A percentile compares a stretch with the other conserved stretches of the same genome.
phyloP scores from a whole-genome alignment of 1,140 invertebrate species.

The Pogonomyrmex californicus region DNA sequence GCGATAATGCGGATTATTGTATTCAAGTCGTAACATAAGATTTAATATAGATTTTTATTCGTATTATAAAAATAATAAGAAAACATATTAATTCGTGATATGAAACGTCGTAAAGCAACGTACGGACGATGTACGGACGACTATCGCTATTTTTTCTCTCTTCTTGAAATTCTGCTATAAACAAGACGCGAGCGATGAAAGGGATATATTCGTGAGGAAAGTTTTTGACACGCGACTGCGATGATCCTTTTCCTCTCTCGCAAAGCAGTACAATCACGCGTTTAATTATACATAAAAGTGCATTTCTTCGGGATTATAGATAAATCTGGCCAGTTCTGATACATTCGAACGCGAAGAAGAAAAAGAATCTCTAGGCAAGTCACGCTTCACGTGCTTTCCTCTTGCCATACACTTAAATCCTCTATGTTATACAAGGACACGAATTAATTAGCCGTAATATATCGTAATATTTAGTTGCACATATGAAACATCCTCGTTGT shows the following conservation, averaged over 20 bases:
- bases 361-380: background rate
- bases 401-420: slow-evolving; percentile 70
- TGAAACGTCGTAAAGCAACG: slow-evolving; percentile 20
- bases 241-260: background rate
- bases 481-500: slow-evolving; percentile 74
- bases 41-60: slow-evolving; percentile 45
- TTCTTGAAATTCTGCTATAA: slow-evolving; percentile 70
- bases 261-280: background rate
- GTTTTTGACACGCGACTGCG: background rate
- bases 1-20: background rate
- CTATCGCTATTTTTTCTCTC: background rate
- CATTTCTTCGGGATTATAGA: background rate
- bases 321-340: background rate
- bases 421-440: slow-evolving; percentile 76
- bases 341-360: background rate
- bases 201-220: background rate
- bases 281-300: slow-evolving; percentile 19
- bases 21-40: slow-evolving; percentile 23
- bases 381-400: background rate
- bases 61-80: slow-evolving; percentile 54
- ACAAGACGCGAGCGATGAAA: slow-evolving; percentile 73
- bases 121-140: background rate
- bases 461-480: slow-evolving; percentile 74
- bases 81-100: slow-evolving; percentile 34
- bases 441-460: slow-evolving; percentile 77